Conservation (phyloP, 35 echinoderm and acorn worm genomes). For the Anneissia japonica region DNA sequence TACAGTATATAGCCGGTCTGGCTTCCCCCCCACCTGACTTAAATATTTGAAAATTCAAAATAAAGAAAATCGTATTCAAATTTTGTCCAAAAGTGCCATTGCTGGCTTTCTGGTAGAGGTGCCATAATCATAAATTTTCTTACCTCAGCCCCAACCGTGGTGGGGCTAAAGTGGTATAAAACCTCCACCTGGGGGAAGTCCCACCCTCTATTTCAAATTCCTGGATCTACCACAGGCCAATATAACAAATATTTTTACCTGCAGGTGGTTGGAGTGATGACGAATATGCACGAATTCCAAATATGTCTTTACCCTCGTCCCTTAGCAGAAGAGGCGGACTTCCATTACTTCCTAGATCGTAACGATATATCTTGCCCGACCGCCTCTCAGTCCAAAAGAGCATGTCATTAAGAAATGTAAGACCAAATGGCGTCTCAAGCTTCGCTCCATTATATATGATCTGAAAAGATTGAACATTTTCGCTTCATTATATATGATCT, state of each 20-base stretch:
- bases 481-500: not conserved
- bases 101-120: no score
- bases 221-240: not conserved
- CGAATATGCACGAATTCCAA: conserved; percentile 76
- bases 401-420: conserved; percentile 27
- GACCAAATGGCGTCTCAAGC: conserved; percentile 67
- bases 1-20: no score
- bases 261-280: conserved; percentile 35
- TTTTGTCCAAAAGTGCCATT: no score
- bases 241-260: conserved; percentile 30
- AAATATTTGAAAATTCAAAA: no score
- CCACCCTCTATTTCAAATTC: no score
- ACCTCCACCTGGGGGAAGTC: no score
- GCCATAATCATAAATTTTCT: no score
- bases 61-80: no score
- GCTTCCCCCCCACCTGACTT: no score
- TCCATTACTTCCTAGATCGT: not conserved
- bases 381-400: conserved; percentile 81
- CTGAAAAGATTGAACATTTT: not conserved
- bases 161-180: no score
- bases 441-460: not conserved
- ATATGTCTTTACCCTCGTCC: conserved; percentile 32
- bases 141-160: no score
- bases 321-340: not conserved
- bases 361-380: conserved; percentile 39